Percentiles rank a stretch among this genome's conserved stretches.
Evolutionary conservation across 2,888 invertebrate species (phyloP).

Genomic region (Hydrotaea diabolus): DNA sequence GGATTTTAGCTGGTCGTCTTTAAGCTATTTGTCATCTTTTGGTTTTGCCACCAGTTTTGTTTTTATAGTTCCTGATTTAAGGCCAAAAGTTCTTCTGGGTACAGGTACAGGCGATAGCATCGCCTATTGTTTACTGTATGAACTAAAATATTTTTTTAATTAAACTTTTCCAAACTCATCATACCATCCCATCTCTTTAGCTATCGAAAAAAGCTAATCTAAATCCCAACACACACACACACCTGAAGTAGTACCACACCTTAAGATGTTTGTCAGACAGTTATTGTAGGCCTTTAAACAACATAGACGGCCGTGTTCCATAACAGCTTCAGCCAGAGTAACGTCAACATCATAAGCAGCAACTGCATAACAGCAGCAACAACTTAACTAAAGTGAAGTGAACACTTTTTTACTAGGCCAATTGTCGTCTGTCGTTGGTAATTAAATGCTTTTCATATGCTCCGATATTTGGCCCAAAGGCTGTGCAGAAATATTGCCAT

Average conservation of each 20-base stretch:
- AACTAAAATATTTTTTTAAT: conserved; percentile 53
- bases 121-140: too few relatives aligned
- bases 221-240: background rate
- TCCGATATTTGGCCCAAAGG: conserved; percentile 42
- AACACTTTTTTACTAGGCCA: conserved; percentile 28
- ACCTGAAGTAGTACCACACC: background rate
- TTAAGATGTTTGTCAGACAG: conserved; percentile 26
- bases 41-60: too few relatives aligned
- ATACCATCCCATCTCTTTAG: conserved; percentile 46
- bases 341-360: too few relatives aligned
- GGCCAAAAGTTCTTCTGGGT: too few relatives aligned
- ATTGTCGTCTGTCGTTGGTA: conserved; percentile 54
- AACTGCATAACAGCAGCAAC: background rate
- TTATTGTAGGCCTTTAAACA: conserved; percentile 61
- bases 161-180: conserved; percentile 16
- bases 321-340: background rate
- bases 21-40: too few relatives aligned
- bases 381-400: background rate
- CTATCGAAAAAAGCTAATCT: conserved; percentile 16
- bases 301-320: background rate
- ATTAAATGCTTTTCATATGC: conserved; percentile 55
- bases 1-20: too few relatives aligned
- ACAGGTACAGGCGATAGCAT: too few relatives aligned
- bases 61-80: too few relatives aligned
- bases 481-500: conserved; percentile 34